Evolutionary conservation across 2,888 invertebrate species (phyloP), one percentile per base, ranked within the genome.

Genomic region (Copidosoma aretas): DNA sequence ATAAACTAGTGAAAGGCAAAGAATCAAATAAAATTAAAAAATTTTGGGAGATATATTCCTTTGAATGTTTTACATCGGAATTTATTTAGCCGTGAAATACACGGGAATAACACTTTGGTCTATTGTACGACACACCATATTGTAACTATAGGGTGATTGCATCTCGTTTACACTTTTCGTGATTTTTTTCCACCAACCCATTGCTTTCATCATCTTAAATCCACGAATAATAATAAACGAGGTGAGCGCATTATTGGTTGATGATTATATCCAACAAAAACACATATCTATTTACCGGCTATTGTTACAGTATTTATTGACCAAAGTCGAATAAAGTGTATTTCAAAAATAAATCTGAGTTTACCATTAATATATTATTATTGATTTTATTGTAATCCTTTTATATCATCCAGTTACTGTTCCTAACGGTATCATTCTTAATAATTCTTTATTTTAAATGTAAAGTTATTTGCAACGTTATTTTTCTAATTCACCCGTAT

Each of bases 231-330:
- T 63, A 69, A 46, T 64, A 59, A 69, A 64, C 51, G 60, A 69
- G 63, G 54, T 51, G 56, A 68, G 46, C 63, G 57, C 73, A 8
- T 51, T 71, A 71, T 67, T 65, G 70, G 71, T 67, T 60, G 56
- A 49, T 21, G 39, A 73, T 77, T 75, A 80, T 81, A 82, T 81
- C 80, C 77, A 77, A 80, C 79, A 14, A 80, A 68, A 78, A 82
- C 81, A 83, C 81, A 83, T 82, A 82, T 82, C 80, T 82, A n/a
- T n/a, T 79, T 79, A 81, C 78, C 77, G 77, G 80, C 77, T 82
- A 82, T 81, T 83, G 82, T 82, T 82, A 82, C 78, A 77, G 82
- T 82, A 82, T 81, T 82, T 82, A 81, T 82, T 82, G 81, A 83
- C 80, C 77, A 80, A 75, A 82, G 79, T 81, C 82, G 79, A 83